Conservation (phyloP, 2,888 invertebrate genomes). For the Aporophyla lueneburgensis region DNA sequence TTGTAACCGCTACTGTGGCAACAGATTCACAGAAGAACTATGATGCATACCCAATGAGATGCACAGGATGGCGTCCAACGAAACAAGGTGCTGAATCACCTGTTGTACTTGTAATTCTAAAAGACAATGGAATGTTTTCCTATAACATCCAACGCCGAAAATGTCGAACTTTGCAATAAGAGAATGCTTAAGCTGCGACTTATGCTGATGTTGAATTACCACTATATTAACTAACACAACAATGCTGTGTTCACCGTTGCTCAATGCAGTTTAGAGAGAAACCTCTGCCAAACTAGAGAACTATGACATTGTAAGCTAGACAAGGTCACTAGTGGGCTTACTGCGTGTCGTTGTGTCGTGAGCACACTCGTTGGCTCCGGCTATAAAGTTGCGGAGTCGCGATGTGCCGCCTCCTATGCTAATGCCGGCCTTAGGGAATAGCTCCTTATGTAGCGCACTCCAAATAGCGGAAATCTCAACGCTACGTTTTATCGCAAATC, state of each 20-base stretch:
- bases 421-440: constrained; percentile 49
- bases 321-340: not conserved
- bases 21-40: not conserved
- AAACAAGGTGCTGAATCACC: not conserved
- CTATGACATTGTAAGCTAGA: not conserved
- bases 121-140: not conserved
- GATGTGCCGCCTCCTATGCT: constrained; percentile 59
- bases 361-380: not conserved
- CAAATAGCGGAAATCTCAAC: constrained; percentile 44
- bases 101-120: constrained; percentile 1
- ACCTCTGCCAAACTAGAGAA: not conserved
- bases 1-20: not conserved
- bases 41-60: not conserved
- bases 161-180: too few species aligned
- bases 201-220: not conserved
- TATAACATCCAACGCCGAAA: not conserved
- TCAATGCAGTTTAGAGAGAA: not conserved
- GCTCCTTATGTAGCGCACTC: constrained; percentile 34
- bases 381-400: constrained; percentile 22
- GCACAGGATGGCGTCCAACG: not conserved
- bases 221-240: not conserved
- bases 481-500: constrained; percentile 49
- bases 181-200: not conserved
- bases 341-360: not conserved
- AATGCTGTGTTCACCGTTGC: not conserved